Percentiles rank a stretch among this genome's conserved stretches.
Evolutionary conservation across 2,113 vertebrate species (phyloP).

Genomic region (Seriola aureovittata): DNA sequence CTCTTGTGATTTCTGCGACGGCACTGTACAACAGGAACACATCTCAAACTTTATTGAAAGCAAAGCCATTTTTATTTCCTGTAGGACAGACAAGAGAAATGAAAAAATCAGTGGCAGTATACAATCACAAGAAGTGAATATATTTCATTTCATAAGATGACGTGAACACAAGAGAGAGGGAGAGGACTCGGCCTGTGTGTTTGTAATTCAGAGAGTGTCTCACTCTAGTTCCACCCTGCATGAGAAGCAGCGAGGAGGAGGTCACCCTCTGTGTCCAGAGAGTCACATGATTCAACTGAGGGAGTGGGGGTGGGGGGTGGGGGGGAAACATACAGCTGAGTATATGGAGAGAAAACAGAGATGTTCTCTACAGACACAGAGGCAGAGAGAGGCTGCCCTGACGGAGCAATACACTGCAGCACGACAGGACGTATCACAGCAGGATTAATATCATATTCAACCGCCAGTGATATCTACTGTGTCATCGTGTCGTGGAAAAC

Average conservation of each 20-base stretch:
- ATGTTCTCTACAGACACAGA: slow-evolving; percentile 59
- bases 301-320: slow-evolving; percentile 20
- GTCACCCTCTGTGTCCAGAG: slow-evolving; percentile 68
- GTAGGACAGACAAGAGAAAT: neutral
- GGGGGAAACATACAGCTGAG: slow-evolving; percentile 25
- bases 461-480: slow-evolving; percentile 8
- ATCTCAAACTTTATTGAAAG: slow-evolving; percentile 9
- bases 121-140: slow-evolving; percentile 7
- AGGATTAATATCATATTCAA: slow-evolving; percentile 35
- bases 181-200: slow-evolving; percentile 30
- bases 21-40: neutral
- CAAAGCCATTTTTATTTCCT: slow-evolving; percentile 5
- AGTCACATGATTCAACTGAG: slow-evolving; percentile 70
- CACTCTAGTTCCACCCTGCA: slow-evolving; percentile 62
- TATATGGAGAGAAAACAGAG: slow-evolving; percentile 57
- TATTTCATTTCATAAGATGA: slow-evolving; percentile 7
- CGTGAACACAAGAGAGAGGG: slow-evolving; percentile 18
- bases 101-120: neutral
- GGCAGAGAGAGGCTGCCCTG: slow-evolving; percentile 26
- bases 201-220: slow-evolving; percentile 67
- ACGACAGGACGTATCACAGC: neutral
- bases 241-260: slow-evolving; percentile 64
- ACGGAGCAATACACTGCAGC: slow-evolving; percentile 24
- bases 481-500: slow-evolving; percentile 16
- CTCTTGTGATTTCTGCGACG: neutral